Evolutionary conservation across 2,797 vertebrate genomes (phyloP).

Genomic region (Betta splendens): DNA sequence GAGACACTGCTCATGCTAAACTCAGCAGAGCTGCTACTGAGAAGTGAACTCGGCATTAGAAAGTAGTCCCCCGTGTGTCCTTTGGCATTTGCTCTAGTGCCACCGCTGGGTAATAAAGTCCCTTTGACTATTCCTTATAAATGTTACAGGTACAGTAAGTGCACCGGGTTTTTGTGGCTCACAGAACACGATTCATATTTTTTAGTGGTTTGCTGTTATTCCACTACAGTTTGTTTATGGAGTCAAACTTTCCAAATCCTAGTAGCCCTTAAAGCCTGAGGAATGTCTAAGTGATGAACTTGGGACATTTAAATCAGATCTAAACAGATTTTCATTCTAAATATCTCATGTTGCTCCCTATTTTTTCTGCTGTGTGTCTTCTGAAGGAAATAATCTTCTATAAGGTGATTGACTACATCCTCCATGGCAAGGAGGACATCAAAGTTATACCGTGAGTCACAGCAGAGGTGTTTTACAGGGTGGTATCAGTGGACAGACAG

Average conservation of each 20-base stretch:
- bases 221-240: neutral
- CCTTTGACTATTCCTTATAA: neutral
- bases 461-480: neutral
- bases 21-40: too few relatives aligned
- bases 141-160: neutral
- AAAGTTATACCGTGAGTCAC: slow-evolving; percentile 86
- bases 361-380: slow-evolving; percentile 29
- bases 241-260: neutral
- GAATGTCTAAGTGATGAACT: too few relatives aligned
- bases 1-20: slow-evolving; percentile 42
- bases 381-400: slow-evolving; percentile 84
- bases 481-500: neutral
- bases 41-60: neutral
- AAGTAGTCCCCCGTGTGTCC: too few relatives aligned
- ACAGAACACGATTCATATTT: neutral
- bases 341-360: neutral
- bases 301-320: too few relatives aligned
- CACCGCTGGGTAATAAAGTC: neutral
- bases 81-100: neutral
- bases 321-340: neutral
- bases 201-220: neutral
- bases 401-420: slow-evolving; percentile 86
- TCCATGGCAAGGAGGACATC: slow-evolving; percentile 86
- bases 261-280: too few relatives aligned
- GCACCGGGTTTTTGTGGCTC: neutral